Percentiles rank a stretch among this genome's conserved stretches.
Conservation (phyloP, 2,797 vertebrate species). For the Mormyrops boulengeri region DNA sequence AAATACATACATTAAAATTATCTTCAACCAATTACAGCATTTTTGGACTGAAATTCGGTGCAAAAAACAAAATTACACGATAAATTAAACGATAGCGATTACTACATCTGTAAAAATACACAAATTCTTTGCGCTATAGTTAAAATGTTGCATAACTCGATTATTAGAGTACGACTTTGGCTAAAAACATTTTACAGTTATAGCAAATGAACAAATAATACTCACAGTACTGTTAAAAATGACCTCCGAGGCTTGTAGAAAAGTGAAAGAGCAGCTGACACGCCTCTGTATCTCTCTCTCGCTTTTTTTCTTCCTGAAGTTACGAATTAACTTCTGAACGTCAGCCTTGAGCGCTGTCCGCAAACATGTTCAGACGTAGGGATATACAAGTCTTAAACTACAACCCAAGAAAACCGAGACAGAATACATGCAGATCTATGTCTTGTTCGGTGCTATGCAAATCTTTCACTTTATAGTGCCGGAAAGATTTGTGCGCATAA, state of each 20-base stretch:
- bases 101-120: background rate
- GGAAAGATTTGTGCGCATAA: too few species aligned
- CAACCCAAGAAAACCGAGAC: background rate
- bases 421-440: background rate
- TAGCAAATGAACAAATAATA: background rate
- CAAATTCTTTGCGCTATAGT: background rate
- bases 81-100: background rate
- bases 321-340: background rate
- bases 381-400: background rate
- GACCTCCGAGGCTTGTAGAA: background rate
- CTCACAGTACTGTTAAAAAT: background rate
- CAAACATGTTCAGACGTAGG: background rate
- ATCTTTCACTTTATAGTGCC: too few species aligned
- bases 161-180: background rate
- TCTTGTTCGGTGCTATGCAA: too few species aligned
- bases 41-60: background rate
- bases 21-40: background rate
- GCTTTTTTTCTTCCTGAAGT: background rate
- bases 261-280: background rate
- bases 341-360: background rate
- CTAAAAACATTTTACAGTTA: background rate
- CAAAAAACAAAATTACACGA: background rate
- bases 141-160: background rate
- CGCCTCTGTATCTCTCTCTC: background rate
- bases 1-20: background rate